Percentiles rank a stretch among this genome's conserved stretches.
phyloP scores from a whole-genome alignment of 2,888 invertebrate species.

The Artemia sinica region DNA sequence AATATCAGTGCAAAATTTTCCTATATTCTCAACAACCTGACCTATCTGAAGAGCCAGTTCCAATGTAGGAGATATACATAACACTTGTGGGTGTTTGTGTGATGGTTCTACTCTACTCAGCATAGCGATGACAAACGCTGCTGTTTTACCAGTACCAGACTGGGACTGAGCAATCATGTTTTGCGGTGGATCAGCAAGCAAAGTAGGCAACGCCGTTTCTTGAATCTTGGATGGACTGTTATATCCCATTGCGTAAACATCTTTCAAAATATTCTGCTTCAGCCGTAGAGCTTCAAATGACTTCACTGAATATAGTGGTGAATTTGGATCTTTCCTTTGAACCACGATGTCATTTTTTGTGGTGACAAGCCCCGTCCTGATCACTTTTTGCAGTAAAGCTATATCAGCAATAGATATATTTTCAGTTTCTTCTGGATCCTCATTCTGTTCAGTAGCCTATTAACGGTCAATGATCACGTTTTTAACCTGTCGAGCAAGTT shows the following conservation, averaged over 20 bases:
- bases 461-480: no score
- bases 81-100: conserved; percentile 64
- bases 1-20: conserved; percentile 74
- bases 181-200: conserved; percentile 83
- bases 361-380: conserved; percentile 70
- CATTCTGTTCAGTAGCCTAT: conserved; percentile 25
- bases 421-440: conserved; percentile 33
- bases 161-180: conserved; percentile 99
- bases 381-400: conserved; percentile 72
- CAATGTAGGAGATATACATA: conserved; percentile 92
- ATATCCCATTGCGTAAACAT: no score
- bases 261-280: conserved; percentile 86
- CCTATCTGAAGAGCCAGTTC: conserved; percentile 95
- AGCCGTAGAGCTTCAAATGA: conserved; percentile 69
- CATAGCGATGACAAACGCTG: conserved; percentile 94
- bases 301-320: conserved; percentile 82
- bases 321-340: conserved; percentile 74
- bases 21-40: conserved; percentile 88
- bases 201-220: conserved; percentile 83
- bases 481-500: no score
- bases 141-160: conserved; percentile 98
- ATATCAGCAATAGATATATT: conserved; percentile 52
- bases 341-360: conserved; percentile 72
- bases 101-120: conserved; percentile 68
- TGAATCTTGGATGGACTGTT: conserved; percentile 95